phyloP scores from a whole-genome alignment of 2,113 vertebrate genomes.

The Mellivora capensis region DNA sequence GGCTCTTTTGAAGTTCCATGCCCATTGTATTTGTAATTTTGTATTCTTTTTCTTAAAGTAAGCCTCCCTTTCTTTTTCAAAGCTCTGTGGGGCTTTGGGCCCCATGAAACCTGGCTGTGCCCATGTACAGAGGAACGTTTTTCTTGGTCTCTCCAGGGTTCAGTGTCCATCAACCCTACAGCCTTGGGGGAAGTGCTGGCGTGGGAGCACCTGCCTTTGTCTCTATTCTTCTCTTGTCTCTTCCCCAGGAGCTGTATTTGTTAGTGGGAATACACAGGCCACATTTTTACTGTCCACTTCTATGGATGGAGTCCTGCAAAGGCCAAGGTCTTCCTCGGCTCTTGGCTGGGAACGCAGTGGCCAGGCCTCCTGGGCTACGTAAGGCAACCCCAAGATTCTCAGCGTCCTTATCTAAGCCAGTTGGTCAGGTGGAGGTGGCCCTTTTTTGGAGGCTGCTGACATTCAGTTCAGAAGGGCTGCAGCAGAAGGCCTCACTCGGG shows the following conservation, averaged over 20 bases:
- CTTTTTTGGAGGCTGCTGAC: not conserved
- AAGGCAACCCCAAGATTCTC: not conserved
- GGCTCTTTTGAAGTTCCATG: not conserved
- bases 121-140: rapidly evolving
- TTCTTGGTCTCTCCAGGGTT: not conserved
- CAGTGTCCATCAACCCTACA: not conserved
- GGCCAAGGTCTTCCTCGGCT: not conserved
- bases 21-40: not conserved
- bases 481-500: not conserved
- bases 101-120: not conserved
- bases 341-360: not conserved
- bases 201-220: not conserved
- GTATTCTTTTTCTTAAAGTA: not conserved
- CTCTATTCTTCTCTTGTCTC: not conserved
- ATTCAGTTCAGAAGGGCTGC: not conserved
- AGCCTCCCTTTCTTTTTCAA: not conserved
- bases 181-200: not conserved
- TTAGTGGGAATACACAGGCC: not conserved
- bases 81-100: not conserved
- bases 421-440: not conserved
- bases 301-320: not conserved
- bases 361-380: not conserved
- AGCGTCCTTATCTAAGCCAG: not conserved
- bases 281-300: not conserved
- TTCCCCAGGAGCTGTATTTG: not conserved